These are phyloP conservation scores for Eumaeus atala DNA, from an alignment of 1,140 invertebrate genomes.

Conservation along the genomic window DNA sequence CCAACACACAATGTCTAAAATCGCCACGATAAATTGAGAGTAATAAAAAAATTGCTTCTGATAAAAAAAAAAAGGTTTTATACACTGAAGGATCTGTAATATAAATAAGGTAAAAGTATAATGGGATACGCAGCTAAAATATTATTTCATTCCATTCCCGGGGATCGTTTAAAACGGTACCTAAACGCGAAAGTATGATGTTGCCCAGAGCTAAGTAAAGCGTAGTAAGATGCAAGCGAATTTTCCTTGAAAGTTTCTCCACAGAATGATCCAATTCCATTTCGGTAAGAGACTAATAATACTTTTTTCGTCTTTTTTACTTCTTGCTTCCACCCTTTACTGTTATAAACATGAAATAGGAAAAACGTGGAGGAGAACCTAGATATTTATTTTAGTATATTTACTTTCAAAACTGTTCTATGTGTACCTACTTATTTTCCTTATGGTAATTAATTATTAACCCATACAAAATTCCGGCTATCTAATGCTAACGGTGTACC, in stretches of 20 bases:
- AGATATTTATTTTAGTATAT: too few relatives aligned
- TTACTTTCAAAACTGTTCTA: too few relatives aligned
- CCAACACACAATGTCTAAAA: background rate
- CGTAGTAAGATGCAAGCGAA: slow-evolving; percentile 57
- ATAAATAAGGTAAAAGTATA: slow-evolving; percentile 6
- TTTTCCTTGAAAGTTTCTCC: slow-evolving; percentile 66
- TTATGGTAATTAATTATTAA: too few relatives aligned
- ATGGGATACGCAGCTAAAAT: slow-evolving; percentile 33
- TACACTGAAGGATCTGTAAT: slow-evolving; percentile 1
- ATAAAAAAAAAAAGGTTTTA: slow-evolving; percentile 9
- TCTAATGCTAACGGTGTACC: too few relatives aligned
- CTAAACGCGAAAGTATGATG: slow-evolving; percentile 65
- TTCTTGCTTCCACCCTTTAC: slow-evolving; percentile 72
- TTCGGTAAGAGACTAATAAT: slow-evolving; percentile 74
- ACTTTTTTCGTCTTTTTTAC: slow-evolving; percentile 70
- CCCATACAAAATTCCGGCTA: too few relatives aligned
- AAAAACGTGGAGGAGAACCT: slow-evolving; percentile 37
- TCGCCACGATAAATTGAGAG: slow-evolving; percentile 1
- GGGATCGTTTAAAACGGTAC: slow-evolving; percentile 62
- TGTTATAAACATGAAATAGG: slow-evolving; percentile 53
- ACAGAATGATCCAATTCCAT: slow-evolving; percentile 72
- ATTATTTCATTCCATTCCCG: slow-evolving; percentile 53
- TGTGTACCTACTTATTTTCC: too few relatives aligned
- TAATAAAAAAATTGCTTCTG: background rate
- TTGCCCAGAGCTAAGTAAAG: slow-evolving; percentile 63